Evolutionary conservation across 2,113 vertebrate species (phyloP).

Genomic region (Emydocephalus ijimae): DNA sequence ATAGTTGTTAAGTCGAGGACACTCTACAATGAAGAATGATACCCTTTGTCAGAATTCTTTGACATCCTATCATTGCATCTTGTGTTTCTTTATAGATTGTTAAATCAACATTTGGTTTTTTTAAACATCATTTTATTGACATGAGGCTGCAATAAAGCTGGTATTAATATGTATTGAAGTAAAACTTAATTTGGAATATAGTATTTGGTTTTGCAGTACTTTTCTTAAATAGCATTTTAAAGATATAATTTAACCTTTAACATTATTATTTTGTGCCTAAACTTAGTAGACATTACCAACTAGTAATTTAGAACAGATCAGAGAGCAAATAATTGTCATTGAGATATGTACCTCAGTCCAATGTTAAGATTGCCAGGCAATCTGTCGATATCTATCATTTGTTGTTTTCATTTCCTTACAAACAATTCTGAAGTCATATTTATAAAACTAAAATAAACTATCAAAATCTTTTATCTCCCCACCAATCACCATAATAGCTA

Average conservation of each 20-base stretch:
- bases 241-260: neutral
- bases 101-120: neutral
- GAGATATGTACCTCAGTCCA: neutral
- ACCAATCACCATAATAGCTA: neutral
- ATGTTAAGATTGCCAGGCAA: neutral
- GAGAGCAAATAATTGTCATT: neutral
- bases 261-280: neutral
- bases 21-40: conserved; percentile 20
- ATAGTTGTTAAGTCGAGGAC: neutral
- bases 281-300: conserved; percentile 1
- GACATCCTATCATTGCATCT: conserved; percentile 30
- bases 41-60: conserved; percentile 27
- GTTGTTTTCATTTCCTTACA: neutral
- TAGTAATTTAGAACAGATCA: neutral
- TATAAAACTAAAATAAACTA: neutral
- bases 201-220: neutral
- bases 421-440: neutral
- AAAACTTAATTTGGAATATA: neutral
- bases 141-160: neutral
- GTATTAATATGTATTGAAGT: neutral
- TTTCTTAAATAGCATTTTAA: neutral
- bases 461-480: neutral
- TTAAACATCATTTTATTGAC: neutral
- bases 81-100: conserved; percentile 17
- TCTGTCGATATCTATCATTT: conserved; percentile 6